These are phyloP conservation scores for Aythya baeri DNA, from an alignment of 2,113 vertebrate species.

Conservation along the genomic window DNA sequence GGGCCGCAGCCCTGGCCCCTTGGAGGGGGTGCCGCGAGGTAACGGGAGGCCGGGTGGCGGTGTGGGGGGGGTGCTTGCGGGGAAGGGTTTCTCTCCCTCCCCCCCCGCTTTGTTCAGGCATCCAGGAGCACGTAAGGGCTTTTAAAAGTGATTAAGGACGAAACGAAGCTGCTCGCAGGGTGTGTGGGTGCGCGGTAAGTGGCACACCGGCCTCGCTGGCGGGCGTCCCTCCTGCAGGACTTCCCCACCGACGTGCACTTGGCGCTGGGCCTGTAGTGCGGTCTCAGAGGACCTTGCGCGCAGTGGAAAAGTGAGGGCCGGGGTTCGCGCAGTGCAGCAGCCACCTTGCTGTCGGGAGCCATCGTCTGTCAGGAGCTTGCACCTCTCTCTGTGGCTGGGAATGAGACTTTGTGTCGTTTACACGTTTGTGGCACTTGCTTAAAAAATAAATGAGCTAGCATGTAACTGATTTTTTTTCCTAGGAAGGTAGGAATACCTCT, in stretches of 20 bases:
- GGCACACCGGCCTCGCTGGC: neutral
- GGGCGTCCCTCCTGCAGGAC: neutral
- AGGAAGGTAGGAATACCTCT: neutral
- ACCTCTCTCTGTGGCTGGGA: accelerated
- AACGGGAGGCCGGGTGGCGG: neutral
- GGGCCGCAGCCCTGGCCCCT: neutral
- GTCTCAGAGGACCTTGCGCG: neutral
- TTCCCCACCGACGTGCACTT: neutral
- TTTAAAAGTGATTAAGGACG: neutral
- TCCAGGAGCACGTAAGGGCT: neutral
- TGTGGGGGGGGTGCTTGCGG: neutral
- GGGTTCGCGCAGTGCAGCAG: neutral
- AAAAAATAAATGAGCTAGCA: accelerated
- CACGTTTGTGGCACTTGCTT: neutral
- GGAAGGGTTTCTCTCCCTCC: neutral
- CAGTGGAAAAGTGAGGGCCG: neutral
- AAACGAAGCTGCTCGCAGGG: conserved; percentile 17
- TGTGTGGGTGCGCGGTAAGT: neutral
- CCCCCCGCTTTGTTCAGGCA: neutral
- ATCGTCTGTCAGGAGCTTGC: accelerated
- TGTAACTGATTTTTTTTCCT: neutral
- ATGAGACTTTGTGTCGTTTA: neutral
- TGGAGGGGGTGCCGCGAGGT: neutral
- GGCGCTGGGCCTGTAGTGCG: neutral
- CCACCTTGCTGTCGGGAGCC: neutral